phyloP scores from a whole-genome alignment of 2,888 invertebrate species.

The Chrysolina haemoptera region DNA sequence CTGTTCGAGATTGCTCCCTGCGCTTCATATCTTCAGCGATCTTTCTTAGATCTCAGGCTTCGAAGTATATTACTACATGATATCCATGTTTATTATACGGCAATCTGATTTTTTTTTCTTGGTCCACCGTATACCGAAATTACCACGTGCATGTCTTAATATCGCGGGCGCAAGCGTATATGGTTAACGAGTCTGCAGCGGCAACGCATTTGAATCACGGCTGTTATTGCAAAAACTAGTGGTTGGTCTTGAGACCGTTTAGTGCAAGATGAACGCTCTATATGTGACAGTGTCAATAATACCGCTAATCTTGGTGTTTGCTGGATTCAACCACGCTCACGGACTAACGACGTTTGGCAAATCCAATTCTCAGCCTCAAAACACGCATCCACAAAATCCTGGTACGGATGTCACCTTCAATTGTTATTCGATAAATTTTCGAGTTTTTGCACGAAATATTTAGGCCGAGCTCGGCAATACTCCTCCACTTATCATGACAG shows the following conservation, averaged over 20 bases:
- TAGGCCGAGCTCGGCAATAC: conserved; percentile 54
- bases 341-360: conserved; percentile 69
- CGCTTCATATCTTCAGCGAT: no score
- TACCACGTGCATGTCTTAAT: conserved; percentile 62
- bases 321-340: conserved; percentile 69
- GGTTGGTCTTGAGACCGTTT: conserved; percentile 39
- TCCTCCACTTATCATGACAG: conserved; percentile 46
- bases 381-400: conserved; percentile 53
- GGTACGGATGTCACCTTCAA: conserved; percentile 59
- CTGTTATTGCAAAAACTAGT: conserved; percentile 62
- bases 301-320: conserved; percentile 72
- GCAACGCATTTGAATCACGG: conserved; percentile 61
- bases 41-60: no score
- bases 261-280: conserved; percentile 66
- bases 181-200: conserved; percentile 54
- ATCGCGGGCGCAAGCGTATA: conserved; percentile 58
- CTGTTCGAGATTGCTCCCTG: no score
- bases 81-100: not conserved
- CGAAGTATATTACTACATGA: not conserved
- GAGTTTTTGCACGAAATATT: conserved; percentile 53
- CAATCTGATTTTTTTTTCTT: conserved; percentile 23
- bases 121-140: conserved; percentile 38
- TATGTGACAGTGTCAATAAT: conserved; percentile 71
- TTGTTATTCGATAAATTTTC: conserved; percentile 41
- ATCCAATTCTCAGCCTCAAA: conserved; percentile 58